Evolutionary conservation across 2,113 vertebrate species (phyloP).

Genomic region (Brachyistius frenatus): DNA sequence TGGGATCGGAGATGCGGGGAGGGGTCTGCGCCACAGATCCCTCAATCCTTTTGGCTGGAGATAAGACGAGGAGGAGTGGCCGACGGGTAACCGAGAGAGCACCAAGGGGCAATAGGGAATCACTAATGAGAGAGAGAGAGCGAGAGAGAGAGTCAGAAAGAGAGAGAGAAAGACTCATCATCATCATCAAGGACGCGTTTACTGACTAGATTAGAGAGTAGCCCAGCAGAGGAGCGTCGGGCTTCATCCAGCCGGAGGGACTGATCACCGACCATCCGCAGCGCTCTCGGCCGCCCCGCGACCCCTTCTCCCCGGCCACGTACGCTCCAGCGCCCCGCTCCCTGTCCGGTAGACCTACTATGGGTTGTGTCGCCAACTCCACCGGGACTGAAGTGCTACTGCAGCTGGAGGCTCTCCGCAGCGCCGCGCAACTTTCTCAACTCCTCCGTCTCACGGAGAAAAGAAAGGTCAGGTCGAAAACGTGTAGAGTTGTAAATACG

Average conservation of each 20-base stretch:
- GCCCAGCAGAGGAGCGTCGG: constrained; percentile 59
- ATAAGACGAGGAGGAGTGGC: constrained; percentile 90
- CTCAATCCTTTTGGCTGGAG: constrained; percentile 85
- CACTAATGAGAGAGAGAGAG: constrained; percentile 82
- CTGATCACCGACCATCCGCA: constrained; percentile 34
- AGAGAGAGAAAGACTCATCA: constrained; percentile 65
- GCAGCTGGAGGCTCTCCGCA: constrained; percentile 86
- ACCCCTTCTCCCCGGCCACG: constrained; percentile 52
- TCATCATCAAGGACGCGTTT: constrained; percentile 84
- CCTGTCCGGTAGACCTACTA: constrained; percentile 74
- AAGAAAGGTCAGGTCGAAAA: constrained; percentile 83
- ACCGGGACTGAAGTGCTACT: constrained; percentile 85
- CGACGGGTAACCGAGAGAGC: constrained; percentile 82
- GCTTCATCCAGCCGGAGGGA: constrained; percentile 55
- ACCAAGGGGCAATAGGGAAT: constrained; percentile 83
- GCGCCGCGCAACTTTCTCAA: constrained; percentile 85
- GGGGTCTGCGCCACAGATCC: constrained; percentile 83
- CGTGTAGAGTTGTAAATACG: neutral
- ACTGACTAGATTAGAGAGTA: constrained; percentile 80
- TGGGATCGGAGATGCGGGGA: constrained; percentile 81
- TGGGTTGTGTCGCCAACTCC: constrained; percentile 88
- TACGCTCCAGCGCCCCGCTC: constrained; percentile 43
- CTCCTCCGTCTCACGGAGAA: constrained; percentile 83
- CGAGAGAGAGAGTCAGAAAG: constrained; percentile 43
- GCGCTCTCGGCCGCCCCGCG: constrained; percentile 49